phyloP scores from a whole-genome alignment of 2,113 vertebrate genomes.

The Callipepla californica region DNA sequence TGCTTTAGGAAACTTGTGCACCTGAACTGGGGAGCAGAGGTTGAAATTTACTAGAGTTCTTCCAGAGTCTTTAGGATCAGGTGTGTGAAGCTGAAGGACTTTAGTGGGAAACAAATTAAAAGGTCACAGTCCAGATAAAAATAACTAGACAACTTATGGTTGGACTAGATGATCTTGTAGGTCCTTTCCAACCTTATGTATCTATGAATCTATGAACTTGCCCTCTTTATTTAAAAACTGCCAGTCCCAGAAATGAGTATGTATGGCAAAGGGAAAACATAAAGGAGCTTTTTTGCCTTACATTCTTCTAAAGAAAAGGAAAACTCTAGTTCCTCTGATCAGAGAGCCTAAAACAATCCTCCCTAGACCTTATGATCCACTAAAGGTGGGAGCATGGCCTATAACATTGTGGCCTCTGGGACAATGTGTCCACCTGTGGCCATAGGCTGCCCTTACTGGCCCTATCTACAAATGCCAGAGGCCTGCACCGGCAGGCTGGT shows the following conservation, averaged over 20 bases:
- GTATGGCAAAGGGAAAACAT: neutral
- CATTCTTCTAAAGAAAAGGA: neutral
- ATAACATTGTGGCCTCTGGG: fast-evolving
- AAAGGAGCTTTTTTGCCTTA: constrained; percentile 23
- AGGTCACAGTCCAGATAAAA: constrained; percentile 32
- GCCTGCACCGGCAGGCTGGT: neutral
- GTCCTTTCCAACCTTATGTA: no score
- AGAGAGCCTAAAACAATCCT: neutral
- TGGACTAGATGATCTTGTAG: no score
- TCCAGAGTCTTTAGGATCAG: constrained; percentile 1
- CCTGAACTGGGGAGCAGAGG: neutral
- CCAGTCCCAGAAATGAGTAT: constrained; percentile 28
- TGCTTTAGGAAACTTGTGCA: neutral
- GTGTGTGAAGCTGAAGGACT: neutral
- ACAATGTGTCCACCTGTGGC: no score
- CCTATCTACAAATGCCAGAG: neutral
- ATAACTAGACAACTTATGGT: constrained; percentile 35
- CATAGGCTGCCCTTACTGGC: neutral
- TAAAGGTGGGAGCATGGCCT: neutral
- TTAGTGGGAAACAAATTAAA: constrained; percentile 8
- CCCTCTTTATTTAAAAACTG: constrained; percentile 15
- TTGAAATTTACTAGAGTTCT: neutral
- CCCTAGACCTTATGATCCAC: neutral
- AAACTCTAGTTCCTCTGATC: neutral
- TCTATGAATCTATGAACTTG: no score